Conservation (phyloP, 2,888 invertebrate genomes). For the Tuta absoluta region DNA sequence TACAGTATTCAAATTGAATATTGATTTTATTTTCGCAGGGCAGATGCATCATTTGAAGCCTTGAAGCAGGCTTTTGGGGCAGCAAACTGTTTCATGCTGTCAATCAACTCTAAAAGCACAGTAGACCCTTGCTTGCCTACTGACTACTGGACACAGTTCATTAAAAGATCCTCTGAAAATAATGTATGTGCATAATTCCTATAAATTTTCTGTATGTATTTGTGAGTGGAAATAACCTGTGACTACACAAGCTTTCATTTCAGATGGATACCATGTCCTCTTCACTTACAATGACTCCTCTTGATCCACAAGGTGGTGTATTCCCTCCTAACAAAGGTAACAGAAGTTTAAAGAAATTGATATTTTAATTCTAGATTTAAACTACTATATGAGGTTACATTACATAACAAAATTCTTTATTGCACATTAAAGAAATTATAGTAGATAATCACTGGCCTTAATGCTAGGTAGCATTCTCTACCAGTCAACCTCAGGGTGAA, state of each 20-base stretch:
- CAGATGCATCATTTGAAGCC: constrained; percentile 90
- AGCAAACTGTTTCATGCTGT: constrained; percentile 92
- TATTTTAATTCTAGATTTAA: constrained; percentile 2
- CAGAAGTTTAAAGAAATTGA: constrained; percentile 43
- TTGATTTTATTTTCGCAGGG: constrained; percentile 79
- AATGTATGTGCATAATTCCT: constrained; percentile 51
- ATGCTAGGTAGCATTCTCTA: too few species aligned
- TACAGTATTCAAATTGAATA: not conserved
- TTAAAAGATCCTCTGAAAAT: constrained; percentile 82
- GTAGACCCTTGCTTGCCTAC: constrained; percentile 80
- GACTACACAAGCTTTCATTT: constrained; percentile 33
- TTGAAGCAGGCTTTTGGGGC: constrained; percentile 94
- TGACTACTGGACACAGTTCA: constrained; percentile 93
- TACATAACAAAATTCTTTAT: too few species aligned
- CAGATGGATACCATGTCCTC: constrained; percentile 57
- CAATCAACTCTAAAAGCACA: constrained; percentile 91
- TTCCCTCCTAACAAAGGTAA: constrained; percentile 41
- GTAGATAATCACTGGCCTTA: too few species aligned
- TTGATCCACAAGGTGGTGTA: constrained; percentile 52
- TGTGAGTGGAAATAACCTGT: not conserved
- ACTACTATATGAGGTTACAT: too few species aligned
- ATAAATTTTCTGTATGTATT: not conserved
- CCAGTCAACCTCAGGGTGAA: too few species aligned
- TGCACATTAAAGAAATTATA: too few species aligned
- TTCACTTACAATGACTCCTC: constrained; percentile 51